Conservation (phyloP, 1,140 invertebrate species). For the Trichonephila inaurata region DNA sequence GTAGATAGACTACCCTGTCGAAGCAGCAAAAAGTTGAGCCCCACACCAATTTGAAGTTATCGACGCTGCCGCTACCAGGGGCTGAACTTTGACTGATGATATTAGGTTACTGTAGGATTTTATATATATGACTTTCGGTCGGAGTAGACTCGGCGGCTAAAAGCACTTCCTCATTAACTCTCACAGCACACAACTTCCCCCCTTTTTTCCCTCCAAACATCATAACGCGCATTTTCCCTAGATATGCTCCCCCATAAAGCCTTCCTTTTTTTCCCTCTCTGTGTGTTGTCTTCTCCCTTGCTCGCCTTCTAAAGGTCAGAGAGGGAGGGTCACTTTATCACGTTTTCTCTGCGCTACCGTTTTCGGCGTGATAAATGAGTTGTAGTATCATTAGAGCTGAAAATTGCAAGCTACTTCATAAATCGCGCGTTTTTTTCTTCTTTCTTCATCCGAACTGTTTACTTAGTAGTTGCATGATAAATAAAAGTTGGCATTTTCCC, state of each 20-base stretch:
- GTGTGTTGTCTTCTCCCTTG: constrained; percentile 26
- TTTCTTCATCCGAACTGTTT: not conserved
- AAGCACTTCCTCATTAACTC: constrained; percentile 71
- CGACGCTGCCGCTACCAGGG: constrained; percentile 15
- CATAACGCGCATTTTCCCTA: constrained; percentile 31
- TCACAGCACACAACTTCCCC: not conserved
- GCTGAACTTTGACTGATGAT: constrained; percentile 70
- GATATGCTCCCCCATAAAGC: constrained; percentile 53
- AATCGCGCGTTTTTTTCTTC: constrained; percentile 28
- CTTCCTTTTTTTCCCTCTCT: constrained; percentile 3
- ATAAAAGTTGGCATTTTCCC: not conserved
- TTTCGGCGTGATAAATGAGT: constrained; percentile 55
- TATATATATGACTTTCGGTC: constrained; percentile 51
- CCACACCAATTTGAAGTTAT: constrained; percentile 66
- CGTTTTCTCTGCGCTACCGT: constrained; percentile 34
- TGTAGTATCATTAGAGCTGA: constrained; percentile 61
- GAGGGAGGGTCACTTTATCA: constrained; percentile 62
- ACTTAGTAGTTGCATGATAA: not conserved
- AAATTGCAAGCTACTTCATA: constrained; percentile 61
- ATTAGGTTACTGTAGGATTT: constrained; percentile 36
- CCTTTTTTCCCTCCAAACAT: not conserved
- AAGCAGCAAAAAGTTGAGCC: not conserved
- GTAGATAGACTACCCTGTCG: not conserved
- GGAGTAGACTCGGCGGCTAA: constrained; percentile 53
- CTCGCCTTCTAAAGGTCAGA: constrained; percentile 44